phyloP scores from a whole-genome alignment of 2,113 vertebrate genomes.

The Serranochromis macrocephalus region DNA sequence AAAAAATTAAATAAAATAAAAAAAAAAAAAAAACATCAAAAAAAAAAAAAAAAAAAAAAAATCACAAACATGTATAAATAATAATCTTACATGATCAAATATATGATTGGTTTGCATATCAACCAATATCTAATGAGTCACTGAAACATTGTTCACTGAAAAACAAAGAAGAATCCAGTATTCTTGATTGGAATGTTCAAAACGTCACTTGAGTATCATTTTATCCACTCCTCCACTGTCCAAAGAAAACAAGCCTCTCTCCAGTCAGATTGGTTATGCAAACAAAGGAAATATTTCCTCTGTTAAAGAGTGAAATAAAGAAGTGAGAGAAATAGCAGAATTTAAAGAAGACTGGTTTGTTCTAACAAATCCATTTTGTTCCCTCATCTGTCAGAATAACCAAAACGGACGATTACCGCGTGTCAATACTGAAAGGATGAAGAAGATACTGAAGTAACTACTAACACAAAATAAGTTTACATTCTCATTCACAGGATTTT shows the following conservation, averaged over 20 bases:
- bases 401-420: not conserved
- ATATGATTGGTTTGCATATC: conserved; percentile 20
- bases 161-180: conserved; percentile 42
- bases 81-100: conserved; percentile 24
- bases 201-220: conserved; percentile 18
- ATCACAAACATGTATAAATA: conserved; percentile 49
- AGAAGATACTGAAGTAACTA: not conserved
- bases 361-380: not conserved
- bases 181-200: conserved; percentile 61
- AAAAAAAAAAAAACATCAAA: not conserved
- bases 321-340: not conserved
- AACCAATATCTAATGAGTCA: conserved; percentile 17
- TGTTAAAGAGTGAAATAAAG: not conserved
- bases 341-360: not conserved
- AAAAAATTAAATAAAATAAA: too few relatives aligned
- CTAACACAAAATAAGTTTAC: not conserved
- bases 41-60: not conserved
- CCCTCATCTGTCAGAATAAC: not conserved
- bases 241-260: conserved; percentile 44
- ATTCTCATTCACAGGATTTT: conserved; percentile 21
- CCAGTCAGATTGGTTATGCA: conserved; percentile 33
- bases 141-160: not conserved
- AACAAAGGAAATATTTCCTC: conserved; percentile 34
- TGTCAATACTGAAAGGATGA: conserved; percentile 33
- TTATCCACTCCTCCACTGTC: not conserved